phyloP scores from a whole-genome alignment of 2,888 invertebrate genomes.

The Xanthorhoe designata region DNA sequence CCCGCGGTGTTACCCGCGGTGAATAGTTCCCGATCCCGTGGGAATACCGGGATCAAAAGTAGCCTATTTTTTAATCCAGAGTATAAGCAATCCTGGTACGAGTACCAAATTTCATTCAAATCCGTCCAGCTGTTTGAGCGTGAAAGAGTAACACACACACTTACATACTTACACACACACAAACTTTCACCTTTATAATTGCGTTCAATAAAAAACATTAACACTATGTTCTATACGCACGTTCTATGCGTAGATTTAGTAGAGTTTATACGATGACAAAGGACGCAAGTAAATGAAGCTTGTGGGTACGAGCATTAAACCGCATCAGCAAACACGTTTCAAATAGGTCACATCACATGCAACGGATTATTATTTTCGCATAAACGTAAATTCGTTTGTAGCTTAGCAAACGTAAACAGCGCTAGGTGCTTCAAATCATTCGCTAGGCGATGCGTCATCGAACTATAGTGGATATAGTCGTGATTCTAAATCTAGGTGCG shows the following conservation, averaged over 20 bases:
- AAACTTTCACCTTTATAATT: too few species aligned
- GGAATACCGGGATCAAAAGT: too few species aligned
- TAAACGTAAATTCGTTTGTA: slow-evolving; percentile 16
- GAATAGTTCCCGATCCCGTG: too few species aligned
- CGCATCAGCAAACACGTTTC: background rate
- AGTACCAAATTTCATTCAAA: too few species aligned
- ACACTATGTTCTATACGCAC: background rate
- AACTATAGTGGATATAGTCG: slow-evolving; percentile 25
- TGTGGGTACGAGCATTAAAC: background rate
- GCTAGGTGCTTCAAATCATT: slow-evolving; percentile 44
- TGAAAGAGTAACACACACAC: too few species aligned
- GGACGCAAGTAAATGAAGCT: background rate
- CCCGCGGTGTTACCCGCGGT: too few species aligned
- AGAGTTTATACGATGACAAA: background rate
- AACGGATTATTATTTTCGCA: slow-evolving; percentile 18
- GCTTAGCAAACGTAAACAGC: slow-evolving; percentile 21
- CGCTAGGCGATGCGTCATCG: slow-evolving; percentile 46
- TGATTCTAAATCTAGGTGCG: slow-evolving; percentile 10
- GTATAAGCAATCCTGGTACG: too few species aligned
- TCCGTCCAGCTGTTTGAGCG: too few species aligned
- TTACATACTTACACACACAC: too few species aligned
- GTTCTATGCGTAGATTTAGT: background rate
- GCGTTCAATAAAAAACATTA: background rate
- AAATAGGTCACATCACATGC: slow-evolving; percentile 1
- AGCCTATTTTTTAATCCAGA: too few species aligned